A percentile compares a stretch with the other conserved stretches of the same genome.
phyloP scores from a whole-genome alignment of 2,797 vertebrate species.

The Schizopygopsis pylzovi region DNA sequence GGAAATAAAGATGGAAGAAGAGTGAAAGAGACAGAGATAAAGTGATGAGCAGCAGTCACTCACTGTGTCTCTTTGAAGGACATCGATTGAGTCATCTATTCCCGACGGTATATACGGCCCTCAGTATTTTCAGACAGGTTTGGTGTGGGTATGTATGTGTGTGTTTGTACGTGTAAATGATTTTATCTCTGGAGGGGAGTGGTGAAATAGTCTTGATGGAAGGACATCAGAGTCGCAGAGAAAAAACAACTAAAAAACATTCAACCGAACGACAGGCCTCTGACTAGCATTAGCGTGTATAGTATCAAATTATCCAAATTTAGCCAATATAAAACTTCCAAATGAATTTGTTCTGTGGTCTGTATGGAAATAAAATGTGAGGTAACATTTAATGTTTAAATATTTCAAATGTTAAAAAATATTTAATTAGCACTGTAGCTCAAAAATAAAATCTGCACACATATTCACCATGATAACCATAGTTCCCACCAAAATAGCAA shows the following conservation, averaged over 20 bases:
- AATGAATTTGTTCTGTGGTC: neutral
- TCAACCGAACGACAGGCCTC: neutral
- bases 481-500: neutral
- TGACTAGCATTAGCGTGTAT: neutral
- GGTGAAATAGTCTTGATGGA: conserved; percentile 14
- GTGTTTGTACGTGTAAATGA: conserved; percentile 43
- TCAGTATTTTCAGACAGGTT: conserved; percentile 28
- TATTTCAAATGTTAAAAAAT: neutral
- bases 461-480: neutral
- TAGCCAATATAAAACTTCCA: neutral
- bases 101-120: conserved; percentile 33
- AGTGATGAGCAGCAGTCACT: conserved; percentile 52
- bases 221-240: conserved; percentile 20
- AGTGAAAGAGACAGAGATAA: conserved; percentile 47
- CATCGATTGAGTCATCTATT: conserved; percentile 56
- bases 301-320: neutral
- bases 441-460: neutral
- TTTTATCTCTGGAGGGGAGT: conserved; percentile 9
- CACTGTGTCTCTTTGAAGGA: conserved; percentile 51
- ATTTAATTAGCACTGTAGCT: neutral
- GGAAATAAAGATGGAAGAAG: conserved; percentile 30
- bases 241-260: neutral
- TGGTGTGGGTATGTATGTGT: conserved; percentile 38
- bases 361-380: neutral
- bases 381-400: neutral